These are phyloP conservation scores for Aptenodytes patagonicus DNA, from an alignment of 2,113 vertebrate species.

Conservation along the genomic window DNA sequence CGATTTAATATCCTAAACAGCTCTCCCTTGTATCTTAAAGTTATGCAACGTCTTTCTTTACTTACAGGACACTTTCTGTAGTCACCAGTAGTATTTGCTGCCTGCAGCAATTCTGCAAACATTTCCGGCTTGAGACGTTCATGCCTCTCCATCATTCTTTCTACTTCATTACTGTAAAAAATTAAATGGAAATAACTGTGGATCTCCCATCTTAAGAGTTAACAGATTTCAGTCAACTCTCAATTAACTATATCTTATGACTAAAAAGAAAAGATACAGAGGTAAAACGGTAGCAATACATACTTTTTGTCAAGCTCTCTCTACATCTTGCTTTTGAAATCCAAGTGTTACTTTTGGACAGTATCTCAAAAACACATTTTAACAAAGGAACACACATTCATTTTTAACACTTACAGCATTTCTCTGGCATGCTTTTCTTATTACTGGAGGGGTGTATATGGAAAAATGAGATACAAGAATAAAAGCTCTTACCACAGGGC, in stretches of 20 bases:
- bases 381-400: neutral
- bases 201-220: neutral
- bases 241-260: neutral
- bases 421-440: neutral
- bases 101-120: constrained; percentile 92
- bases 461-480: neutral
- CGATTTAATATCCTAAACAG: neutral
- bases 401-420: neutral
- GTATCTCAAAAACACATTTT: neutral
- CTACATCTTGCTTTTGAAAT: neutral
- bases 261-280: neutral
- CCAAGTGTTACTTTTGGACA: neutral
- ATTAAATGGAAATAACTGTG: neutral
- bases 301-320: neutral
- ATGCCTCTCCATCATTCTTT: constrained; percentile 83
- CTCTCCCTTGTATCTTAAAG: neutral
- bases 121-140: constrained; percentile 87
- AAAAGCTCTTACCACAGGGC: constrained; percentile 88
- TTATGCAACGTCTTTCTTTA: neutral
- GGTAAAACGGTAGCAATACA: neutral
- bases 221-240: neutral
- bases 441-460: neutral
- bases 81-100: constrained; percentile 91
- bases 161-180: constrained; percentile 85
- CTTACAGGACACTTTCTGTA: constrained; percentile 93